Base-by-base conservation (phyloP, 2,113 vertebrate genomes). In the Aleadryas rufinucha region DNA sequence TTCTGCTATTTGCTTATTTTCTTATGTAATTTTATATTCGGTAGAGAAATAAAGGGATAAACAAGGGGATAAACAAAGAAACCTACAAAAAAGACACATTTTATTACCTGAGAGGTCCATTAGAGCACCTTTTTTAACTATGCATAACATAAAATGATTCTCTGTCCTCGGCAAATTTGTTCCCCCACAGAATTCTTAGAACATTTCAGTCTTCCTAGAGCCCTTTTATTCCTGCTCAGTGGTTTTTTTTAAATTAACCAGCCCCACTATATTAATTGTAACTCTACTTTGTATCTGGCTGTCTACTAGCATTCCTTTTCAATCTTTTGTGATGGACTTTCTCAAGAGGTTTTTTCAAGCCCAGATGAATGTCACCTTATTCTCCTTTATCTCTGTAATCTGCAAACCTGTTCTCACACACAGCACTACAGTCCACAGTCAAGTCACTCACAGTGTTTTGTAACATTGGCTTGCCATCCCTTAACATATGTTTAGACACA, bases 231-330 rank as follows among this genome's bases (percentile, higher is more conserved):
- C 13, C 27, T 65, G 8, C 26, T 31, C 10, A 6, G 11, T 33
- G 5, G 1, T 2, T 1, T 0, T 16, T 42, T 85, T 82, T 37
- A 4, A 39, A 37, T 64, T 69, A 60, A 70, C n/a, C 14, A 49
- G 20, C 45, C 4, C 4, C 7, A n/a, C 8, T 50, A 16, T 35
- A 26, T 71, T 15, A 79, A 1, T 20, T 7, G 0, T 39, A 12
- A 7, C 9, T 92, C 64, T 79, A 21, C 7, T 61, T 79, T n/a
- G 16, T 65, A 57, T 35, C 20, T n/a, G 33, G 7, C 13, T 75
- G 15, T 71, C 28, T 66, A 33, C 26, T 33, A 47, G 5, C 22
- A 64, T 47, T 78, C 11, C 12, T 71, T 85, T 71, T 76, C 61
- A 60, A 9, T 83, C 37, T 64, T 68, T 16, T 69, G 13, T 44